phyloP scores from a whole-genome alignment of 1,140 invertebrate species.

The Glomeris maerens region DNA sequence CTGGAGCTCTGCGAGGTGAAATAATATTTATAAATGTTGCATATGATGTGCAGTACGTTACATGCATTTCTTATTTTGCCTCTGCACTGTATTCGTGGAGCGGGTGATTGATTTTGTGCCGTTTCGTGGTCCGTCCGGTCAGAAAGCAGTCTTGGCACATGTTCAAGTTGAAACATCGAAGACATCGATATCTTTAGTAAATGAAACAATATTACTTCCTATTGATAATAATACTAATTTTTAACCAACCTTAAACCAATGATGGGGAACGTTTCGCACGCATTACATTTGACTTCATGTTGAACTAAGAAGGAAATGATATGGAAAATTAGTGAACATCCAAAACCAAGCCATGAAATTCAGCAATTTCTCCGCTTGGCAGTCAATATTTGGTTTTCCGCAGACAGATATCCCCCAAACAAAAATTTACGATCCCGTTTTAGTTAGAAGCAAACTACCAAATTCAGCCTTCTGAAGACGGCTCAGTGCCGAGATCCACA shows the following conservation, averaged over 20 bases:
- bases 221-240: not conserved
- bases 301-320: constrained; percentile 4
- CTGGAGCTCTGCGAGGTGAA: no score
- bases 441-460: no score
- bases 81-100: constrained; percentile 61
- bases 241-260: constrained; percentile 33
- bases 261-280: constrained; percentile 39
- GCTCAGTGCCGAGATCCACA: constrained; percentile 45
- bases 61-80: constrained; percentile 24
- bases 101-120: constrained; percentile 59
- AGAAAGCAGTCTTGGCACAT: constrained; percentile 69
- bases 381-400: no score
- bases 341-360: no score
- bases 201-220: constrained; percentile 12
- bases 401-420: no score
- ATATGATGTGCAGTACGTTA: no score
- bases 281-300: constrained; percentile 41
- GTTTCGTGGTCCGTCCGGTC: constrained; percentile 48
- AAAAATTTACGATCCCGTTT: no score
- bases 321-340: no score
- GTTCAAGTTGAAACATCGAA: constrained; percentile 59
- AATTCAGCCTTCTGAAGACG: constrained; percentile 39
- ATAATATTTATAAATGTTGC: no score
- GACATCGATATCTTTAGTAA: constrained; percentile 49
- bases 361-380: no score